Evolutionary conservation across 30 jellyfish, hydroid and myxozoan genomes (phyloP).

Genomic region (Chironex yamaguchii): DNA sequence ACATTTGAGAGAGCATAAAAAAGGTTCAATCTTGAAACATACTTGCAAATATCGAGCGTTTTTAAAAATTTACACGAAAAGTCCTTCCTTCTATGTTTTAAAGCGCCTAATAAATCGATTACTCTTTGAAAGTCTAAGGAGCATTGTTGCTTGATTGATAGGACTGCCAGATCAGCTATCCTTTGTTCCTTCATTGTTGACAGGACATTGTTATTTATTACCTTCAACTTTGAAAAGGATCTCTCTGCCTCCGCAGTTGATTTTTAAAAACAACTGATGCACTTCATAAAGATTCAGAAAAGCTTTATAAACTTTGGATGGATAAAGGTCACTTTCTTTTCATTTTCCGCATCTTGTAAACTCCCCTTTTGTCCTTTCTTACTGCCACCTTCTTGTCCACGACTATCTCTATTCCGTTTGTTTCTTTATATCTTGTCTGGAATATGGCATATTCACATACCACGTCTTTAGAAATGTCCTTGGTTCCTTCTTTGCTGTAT

Average conservation of each 20-base stretch:
- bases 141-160: not conserved
- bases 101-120: not conserved
- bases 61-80: no score
- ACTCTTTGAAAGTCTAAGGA: not conserved
- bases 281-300: not conserved
- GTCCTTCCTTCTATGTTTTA: no score
- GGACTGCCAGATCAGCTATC: not conserved
- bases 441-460: no score
- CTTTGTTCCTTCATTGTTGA: not conserved
- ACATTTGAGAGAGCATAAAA: no score
- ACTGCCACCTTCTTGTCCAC: not conserved
- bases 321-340: not conserved
- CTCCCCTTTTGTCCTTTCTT: not conserved
- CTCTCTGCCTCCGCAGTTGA: conserved; percentile 1
- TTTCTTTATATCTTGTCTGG: no score
- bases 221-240: conserved; percentile 10
- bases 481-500: not conserved
- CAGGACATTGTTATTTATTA: not conserved
- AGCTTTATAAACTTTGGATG: not conserved
- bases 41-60: no score
- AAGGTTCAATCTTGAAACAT: no score
- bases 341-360: not conserved
- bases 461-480: conserved; percentile 24
- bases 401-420: not conserved
- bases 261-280: not conserved